Percentiles rank a stretch among this genome's conserved stretches.
Conservation (phyloP, 2,113 vertebrate genomes). For the Prolemur simus region DNA sequence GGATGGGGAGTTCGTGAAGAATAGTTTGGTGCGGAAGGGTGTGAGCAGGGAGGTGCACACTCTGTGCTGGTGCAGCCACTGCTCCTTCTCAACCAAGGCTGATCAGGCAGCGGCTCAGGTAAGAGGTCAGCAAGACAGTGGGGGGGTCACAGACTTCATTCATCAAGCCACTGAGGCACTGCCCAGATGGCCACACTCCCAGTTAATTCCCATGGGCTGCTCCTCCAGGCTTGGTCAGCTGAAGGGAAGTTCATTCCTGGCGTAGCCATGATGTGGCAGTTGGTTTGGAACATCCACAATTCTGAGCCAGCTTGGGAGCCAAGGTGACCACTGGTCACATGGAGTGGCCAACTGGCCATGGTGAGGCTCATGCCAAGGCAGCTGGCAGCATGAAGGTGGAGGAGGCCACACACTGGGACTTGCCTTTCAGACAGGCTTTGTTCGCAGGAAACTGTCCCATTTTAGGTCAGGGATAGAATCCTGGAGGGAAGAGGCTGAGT, state of each 20-base stretch:
- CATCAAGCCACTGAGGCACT: too few species aligned
- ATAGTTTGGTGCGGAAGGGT: not conserved
- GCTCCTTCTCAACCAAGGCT: not conserved
- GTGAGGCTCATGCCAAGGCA: not conserved
- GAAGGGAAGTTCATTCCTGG: not conserved
- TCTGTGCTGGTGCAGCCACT: too few species aligned
- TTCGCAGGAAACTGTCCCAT: not conserved
- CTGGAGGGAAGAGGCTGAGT: not conserved
- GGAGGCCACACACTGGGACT: too few species aligned
- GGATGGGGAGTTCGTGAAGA: not conserved
- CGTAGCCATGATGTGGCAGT: not conserved
- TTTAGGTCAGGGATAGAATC: not conserved
- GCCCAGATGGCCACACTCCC: too few species aligned
- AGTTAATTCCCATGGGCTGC: not conserved
- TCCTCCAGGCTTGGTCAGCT: not conserved
- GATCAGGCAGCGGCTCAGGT: not conserved
- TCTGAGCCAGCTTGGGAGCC: not conserved
- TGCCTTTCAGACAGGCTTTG: not conserved
- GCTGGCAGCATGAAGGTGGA: not conserved
- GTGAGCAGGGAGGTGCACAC: not conserved
- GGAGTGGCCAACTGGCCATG: not conserved
- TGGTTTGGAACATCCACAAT: not conserved
- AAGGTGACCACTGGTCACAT: not conserved
- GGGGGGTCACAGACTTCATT: not conserved
- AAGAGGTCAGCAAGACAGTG: too few species aligned